Evolutionary conservation across 2,797 vertebrate species (phyloP), one percentile per base, ranked within the genome.

Genomic region (Rhinichthys osculus): DNA sequence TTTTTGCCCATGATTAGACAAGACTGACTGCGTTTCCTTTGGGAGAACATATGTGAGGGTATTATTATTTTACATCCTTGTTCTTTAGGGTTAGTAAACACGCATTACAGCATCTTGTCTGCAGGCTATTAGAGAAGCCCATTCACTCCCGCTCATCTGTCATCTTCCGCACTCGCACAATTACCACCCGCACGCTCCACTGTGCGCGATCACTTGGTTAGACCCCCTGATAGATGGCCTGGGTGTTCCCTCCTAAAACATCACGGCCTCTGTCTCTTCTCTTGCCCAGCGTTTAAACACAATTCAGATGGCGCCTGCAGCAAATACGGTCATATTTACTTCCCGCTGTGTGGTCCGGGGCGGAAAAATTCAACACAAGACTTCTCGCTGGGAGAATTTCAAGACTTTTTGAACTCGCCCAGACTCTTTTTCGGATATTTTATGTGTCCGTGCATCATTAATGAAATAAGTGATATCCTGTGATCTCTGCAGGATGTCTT

Each of bases 141-240:
- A 71, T 85, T 85, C 76, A 30, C 72, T 64, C 72, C 62, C 14
- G 47, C 84, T 85, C 88, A 85, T 92, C 85, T 87, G 85, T 91
- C 88, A 85, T 88, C 76, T 85, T 52, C 50, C 23, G 71, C 78
- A 82, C 81, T 86, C 50, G 62, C 50, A 73, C 83, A 89, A 84
- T 86, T 89, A 90, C 86, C 57, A 52, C 77, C 85, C 47, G 50
- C 81, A 85, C 57, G 30, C 86, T 87, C 73, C 35, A 19, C 84
- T 86, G 85, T 87, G 78, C 44, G 50, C 50, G 38, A 78, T 67
- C 84, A 85, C 79, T 79, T 73, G 19, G 52, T 80, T 89, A 84
- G 82, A 62, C 67, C 21, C 38, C 69, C 82, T 91, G 87, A 90
- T 90, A 88, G 87, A 92, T 90, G 83, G 52, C 67, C 35, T 17